phyloP scores from a whole-genome alignment of 2,888 invertebrate genomes.

The Kuschelorhynchus macadamiae region DNA sequence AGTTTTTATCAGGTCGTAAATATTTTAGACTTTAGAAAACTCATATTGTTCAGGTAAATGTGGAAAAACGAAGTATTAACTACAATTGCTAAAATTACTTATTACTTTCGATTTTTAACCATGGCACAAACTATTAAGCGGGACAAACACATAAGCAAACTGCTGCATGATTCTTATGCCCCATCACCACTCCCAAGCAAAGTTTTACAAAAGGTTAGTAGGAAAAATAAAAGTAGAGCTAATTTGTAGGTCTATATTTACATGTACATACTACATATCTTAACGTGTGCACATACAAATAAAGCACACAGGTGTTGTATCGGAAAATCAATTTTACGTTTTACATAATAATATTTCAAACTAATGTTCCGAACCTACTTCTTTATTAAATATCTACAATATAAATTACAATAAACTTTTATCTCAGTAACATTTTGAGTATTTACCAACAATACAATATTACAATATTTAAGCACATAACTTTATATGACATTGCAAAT shows the following conservation, averaged over 20 bases:
- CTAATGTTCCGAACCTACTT: slow-evolving; percentile 12
- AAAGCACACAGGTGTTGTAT: slow-evolving; percentile 40
- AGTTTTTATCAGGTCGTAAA: no score
- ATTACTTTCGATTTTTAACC: no score
- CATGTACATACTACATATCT: slow-evolving; percentile 48
- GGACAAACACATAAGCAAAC: slow-evolving; percentile 31
- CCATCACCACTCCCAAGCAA: slow-evolving; percentile 1
- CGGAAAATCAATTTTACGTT: slow-evolving; percentile 16
- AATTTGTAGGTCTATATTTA: slow-evolving; percentile 51
- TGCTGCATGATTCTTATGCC: no score
- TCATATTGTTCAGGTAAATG: no score
- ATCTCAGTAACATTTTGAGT: slow-evolving; percentile 40
- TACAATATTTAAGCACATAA: slow-evolving; percentile 48
- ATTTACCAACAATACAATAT: slow-evolving; percentile 49
- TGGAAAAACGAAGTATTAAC: no score
- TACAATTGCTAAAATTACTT: no score
- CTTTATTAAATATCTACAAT: slow-evolving; percentile 39
- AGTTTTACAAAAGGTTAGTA: slow-evolving; percentile 33
- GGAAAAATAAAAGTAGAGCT: slow-evolving; percentile 46
- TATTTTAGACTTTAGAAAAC: no score
- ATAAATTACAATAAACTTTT: slow-evolving; percentile 50
- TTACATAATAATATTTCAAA: slow-evolving; percentile 2
- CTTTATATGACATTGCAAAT: slow-evolving; percentile 12
- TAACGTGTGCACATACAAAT: slow-evolving; percentile 42
- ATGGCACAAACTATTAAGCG: slow-evolving; percentile 12